Evolutionary conservation across 2,797 vertebrate genomes (phyloP).

Genomic region (Glossophaga mutica): DNA sequence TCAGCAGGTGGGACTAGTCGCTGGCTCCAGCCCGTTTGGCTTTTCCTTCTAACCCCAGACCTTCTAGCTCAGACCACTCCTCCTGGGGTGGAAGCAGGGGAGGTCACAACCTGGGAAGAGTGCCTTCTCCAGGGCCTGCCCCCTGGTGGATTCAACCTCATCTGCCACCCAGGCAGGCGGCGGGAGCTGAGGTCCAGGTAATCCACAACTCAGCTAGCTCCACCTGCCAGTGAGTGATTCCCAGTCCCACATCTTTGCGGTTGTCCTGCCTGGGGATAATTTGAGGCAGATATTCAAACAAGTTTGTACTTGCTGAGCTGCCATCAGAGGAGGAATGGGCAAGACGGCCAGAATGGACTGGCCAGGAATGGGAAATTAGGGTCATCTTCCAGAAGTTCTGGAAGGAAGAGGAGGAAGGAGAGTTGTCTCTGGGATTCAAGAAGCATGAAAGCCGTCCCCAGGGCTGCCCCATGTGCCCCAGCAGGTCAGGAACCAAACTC

Average conservation of each 20-base stretch:
- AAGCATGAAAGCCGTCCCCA: not conserved
- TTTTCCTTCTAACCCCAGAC: not conserved
- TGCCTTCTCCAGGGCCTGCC: not conserved
- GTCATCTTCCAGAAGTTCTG: not conserved
- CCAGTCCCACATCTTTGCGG: not conserved
- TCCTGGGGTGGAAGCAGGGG: not conserved
- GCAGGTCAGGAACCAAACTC: not conserved
- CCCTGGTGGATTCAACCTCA: not conserved
- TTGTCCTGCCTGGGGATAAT: not conserved
- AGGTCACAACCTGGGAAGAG: not conserved
- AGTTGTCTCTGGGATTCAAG: not conserved
- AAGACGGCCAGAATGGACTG: not conserved
- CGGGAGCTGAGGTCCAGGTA: not conserved
- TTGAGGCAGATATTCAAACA: not conserved
- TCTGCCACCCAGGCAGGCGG: not conserved
- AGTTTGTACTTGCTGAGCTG: not conserved
- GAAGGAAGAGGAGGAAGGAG: not conserved
- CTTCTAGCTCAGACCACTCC: not conserved
- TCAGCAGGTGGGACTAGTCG: not conserved
- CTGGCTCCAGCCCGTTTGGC: not conserved
- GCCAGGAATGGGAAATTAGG: not conserved
- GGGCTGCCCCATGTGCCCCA: not conserved
- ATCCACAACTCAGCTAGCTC: not conserved
- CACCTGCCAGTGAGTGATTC: not conserved
- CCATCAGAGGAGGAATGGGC: not conserved